Percentiles rank a stretch among this genome's conserved stretches.
phyloP scores from a whole-genome alignment of 2,797 vertebrate genomes.

The Calcarius lapponicus region DNA sequence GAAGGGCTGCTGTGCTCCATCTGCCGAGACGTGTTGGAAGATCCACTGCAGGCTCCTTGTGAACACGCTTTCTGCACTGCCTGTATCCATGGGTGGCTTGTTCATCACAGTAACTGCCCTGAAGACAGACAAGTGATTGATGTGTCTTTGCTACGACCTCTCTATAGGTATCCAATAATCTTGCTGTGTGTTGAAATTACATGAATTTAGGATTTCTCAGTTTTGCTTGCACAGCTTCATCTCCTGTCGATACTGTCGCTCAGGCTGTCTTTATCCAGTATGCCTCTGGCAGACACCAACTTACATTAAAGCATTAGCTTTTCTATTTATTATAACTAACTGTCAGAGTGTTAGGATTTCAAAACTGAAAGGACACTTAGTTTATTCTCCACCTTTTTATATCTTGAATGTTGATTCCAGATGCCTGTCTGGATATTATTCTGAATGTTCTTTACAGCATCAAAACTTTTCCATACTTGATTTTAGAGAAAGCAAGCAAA shows the following conservation, averaged over 20 bases:
- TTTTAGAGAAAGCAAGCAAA: neutral
- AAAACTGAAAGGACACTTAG: neutral
- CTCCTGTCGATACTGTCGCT: neutral
- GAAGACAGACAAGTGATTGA: constrained; percentile 88
- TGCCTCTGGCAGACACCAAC: neutral
- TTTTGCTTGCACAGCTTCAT: neutral
- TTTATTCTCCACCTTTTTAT: neutral
- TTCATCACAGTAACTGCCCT: constrained; percentile 87
- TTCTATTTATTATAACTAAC: neutral
- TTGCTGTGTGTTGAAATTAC: neutral
- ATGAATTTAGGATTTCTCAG: neutral
- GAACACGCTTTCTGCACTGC: constrained; percentile 89
- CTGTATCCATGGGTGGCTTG: constrained; percentile 89
- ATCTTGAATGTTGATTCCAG: neutral
- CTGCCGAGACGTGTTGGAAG: constrained; percentile 87
- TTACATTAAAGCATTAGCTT: neutral
- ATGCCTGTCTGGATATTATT: neutral
- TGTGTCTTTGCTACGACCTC: constrained; percentile 79
- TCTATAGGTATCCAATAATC: constrained; percentile 80
- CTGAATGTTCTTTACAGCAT: neutral
- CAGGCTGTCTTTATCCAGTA: neutral
- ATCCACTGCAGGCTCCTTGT: constrained; percentile 90
- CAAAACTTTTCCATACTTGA: neutral
- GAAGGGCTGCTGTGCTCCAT: constrained; percentile 90
- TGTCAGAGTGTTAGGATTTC: neutral